A percentile compares a stretch with the other conserved stretches of the same genome.
Conservation (phyloP, 2,888 invertebrate genomes). For the Galeruca laticollis region DNA sequence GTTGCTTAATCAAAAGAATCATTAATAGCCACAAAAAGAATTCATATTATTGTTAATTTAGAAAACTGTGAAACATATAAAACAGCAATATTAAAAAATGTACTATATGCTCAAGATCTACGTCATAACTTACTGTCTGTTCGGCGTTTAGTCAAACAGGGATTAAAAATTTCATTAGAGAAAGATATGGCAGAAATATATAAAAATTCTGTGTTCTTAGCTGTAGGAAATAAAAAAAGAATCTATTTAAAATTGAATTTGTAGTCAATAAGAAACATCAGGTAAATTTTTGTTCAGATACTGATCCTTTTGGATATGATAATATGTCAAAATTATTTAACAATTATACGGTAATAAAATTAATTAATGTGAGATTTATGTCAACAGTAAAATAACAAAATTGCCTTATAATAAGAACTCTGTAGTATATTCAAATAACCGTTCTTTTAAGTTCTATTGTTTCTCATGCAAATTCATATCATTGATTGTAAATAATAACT, state of each 20-base stretch:
- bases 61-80: background rate
- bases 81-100: slow-evolving; percentile 8
- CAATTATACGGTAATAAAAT: background rate
- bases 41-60: background rate
- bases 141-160: slow-evolving; percentile 1
- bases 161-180: background rate
- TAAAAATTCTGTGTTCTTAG: background rate
- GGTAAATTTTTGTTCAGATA: background rate
- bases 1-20: slow-evolving; percentile 9
- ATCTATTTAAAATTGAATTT: background rate
- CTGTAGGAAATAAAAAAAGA: background rate
- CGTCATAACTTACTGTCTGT: slow-evolving; percentile 10
- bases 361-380: background rate
- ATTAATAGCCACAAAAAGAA: slow-evolving; percentile 8
- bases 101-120: slow-evolving; percentile 8
- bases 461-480: too few species aligned
- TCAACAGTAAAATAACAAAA: slow-evolving; percentile 5
- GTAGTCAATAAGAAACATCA: background rate
- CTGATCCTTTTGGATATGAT: background rate
- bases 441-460: too few species aligned
- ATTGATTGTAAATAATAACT: too few species aligned
- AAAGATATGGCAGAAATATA: background rate
- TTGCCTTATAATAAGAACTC: slow-evolving; percentile 4
- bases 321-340: background rate
- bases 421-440: too few species aligned